phyloP scores from a whole-genome alignment of 2,113 vertebrate species.

The Leiothrix lutea region DNA sequence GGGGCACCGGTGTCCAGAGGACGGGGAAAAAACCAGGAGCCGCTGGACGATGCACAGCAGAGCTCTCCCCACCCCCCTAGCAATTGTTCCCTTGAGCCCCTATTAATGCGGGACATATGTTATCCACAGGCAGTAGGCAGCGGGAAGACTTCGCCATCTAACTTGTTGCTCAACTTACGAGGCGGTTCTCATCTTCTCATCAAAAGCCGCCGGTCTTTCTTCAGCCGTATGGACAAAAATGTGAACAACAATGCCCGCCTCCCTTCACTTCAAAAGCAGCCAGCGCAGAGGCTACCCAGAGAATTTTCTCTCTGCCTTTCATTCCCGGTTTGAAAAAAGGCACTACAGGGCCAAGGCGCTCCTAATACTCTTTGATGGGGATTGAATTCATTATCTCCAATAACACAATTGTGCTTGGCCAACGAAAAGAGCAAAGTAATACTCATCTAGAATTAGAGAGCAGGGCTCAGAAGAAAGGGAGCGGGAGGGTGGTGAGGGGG shows the following conservation, averaged over 20 bases:
- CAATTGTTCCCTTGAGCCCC: slow-evolving; percentile 55
- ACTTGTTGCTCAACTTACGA: slow-evolving; percentile 79
- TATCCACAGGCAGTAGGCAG: slow-evolving; percentile 77
- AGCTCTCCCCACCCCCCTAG: neutral
- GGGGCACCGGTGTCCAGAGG: neutral
- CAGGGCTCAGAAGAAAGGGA: slow-evolving; percentile 72
- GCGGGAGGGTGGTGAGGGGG: slow-evolving; percentile 65
- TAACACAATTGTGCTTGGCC: slow-evolving; percentile 95
- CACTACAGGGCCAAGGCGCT: slow-evolving; percentile 86
- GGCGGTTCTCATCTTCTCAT: slow-evolving; percentile 83
- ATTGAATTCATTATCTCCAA: slow-evolving; percentile 99
- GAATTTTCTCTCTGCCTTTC: slow-evolving; percentile 85
- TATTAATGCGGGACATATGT: slow-evolving; percentile 84
- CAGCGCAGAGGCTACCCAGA: slow-evolving; percentile 81
- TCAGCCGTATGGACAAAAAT: slow-evolving; percentile 85
- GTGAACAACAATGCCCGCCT: slow-evolving; percentile 80
- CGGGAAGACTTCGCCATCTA: slow-evolving; percentile 60
- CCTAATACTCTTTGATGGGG: slow-evolving; percentile 98
- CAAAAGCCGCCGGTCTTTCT: slow-evolving; percentile 84
- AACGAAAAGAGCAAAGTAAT: slow-evolving; percentile 98
- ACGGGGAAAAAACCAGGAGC: neutral
- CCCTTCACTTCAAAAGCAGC: slow-evolving; percentile 89
- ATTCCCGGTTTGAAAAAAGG: slow-evolving; percentile 82
- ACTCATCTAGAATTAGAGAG: slow-evolving; percentile 81
- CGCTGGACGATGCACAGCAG: neutral